Evolutionary conservation across 2,888 invertebrate species (phyloP).

Genomic region (Beris chalybata): DNA sequence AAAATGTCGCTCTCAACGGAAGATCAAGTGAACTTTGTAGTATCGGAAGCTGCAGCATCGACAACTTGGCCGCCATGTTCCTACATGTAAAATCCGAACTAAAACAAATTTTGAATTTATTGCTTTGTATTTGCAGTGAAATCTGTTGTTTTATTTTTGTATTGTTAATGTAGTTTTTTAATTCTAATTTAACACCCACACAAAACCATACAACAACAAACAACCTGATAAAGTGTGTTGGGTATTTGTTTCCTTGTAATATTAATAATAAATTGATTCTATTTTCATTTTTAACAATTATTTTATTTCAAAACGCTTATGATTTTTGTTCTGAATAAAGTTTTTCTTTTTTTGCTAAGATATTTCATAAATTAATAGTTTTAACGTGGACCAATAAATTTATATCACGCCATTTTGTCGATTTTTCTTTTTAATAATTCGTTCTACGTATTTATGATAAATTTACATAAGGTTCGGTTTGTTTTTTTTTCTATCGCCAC

Average conservation of each 20-base stretch:
- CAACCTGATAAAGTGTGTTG: not conserved
- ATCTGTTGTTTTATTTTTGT: too few species aligned
- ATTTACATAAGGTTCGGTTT: too few species aligned
- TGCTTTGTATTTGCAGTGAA: too few species aligned
- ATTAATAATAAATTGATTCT: not conserved
- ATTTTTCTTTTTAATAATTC: slow-evolving; percentile 11
- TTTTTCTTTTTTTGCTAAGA: slow-evolving; percentile 4
- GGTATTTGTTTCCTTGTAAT: not conserved
- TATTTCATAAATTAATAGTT: too few species aligned
- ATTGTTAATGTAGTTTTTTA: not conserved
- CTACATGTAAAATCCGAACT: too few species aligned
- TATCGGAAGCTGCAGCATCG: slow-evolving; percentile 90
- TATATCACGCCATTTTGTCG: slow-evolving; percentile 23
- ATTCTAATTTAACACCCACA: not conserved
- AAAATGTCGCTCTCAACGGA: slow-evolving; percentile 83
- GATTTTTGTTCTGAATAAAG: not conserved
- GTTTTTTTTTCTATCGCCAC: too few species aligned
- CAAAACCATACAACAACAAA: not conserved
- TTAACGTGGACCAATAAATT: too few species aligned
- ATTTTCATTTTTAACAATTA: slow-evolving; percentile 4
- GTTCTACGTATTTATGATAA: too few species aligned
- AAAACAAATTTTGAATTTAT: too few species aligned
- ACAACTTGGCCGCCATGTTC: slow-evolving; percentile 92
- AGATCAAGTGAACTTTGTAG: slow-evolving; percentile 91
- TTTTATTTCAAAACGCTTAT: slow-evolving; percentile 20